Evolutionary conservation across 2,113 vertebrate genomes (phyloP).

Genomic region (Sigmodon hispidus): DNA sequence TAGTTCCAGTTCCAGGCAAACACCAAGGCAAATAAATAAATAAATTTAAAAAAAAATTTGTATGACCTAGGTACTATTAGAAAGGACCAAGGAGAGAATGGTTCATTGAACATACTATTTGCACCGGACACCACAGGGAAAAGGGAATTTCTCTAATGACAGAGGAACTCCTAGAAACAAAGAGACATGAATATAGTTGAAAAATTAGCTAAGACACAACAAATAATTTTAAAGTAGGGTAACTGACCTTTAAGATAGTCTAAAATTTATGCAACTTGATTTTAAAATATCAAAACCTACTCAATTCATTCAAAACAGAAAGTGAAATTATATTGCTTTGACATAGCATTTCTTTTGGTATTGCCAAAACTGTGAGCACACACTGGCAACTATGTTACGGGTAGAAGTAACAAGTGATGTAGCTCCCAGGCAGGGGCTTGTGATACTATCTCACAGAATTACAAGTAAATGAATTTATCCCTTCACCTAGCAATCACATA

Average conservation of each 20-base stretch:
- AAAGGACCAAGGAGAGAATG: constrained; percentile 17
- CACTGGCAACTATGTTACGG: neutral
- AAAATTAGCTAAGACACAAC: neutral
- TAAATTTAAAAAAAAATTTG: too few relatives aligned
- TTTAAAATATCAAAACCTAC: constrained; percentile 21
- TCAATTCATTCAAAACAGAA: neutral
- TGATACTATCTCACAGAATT: neutral
- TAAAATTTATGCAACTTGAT: neutral
- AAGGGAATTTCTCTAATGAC: neutral
- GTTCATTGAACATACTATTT: neutral
- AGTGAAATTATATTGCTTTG: neutral
- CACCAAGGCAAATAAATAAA: too few relatives aligned
- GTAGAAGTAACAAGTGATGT: neutral
- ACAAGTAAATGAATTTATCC: neutral
- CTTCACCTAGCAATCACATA: neutral
- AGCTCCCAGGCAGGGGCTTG: neutral
- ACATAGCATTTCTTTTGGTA: neutral
- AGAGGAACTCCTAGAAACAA: neutral
- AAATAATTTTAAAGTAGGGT: neutral
- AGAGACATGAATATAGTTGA: neutral
- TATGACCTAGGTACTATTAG: neutral
- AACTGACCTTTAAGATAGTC: neutral
- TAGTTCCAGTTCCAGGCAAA: too few relatives aligned
- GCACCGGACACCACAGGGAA: neutral
- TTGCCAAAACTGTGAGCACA: neutral